Evolutionary conservation across 2,888 invertebrate genomes (phyloP).

Genomic region (Gastracanthus pulcherrimus): DNA sequence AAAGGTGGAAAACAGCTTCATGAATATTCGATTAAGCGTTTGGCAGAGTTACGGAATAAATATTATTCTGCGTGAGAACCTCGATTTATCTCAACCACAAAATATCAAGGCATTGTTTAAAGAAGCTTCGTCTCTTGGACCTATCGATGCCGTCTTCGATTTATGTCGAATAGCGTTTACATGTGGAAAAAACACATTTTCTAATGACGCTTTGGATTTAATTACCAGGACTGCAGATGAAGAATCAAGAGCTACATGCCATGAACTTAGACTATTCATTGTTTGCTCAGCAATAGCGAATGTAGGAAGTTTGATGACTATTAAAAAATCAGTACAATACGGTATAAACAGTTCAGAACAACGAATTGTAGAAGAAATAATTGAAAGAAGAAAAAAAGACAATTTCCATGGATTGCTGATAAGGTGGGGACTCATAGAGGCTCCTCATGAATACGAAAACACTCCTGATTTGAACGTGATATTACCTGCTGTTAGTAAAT

Average conservation of each 20-base stretch:
- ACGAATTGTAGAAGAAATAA: too few relatives aligned
- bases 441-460: not conserved
- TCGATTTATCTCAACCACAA: conserved; percentile 46
- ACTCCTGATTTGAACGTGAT: too few relatives aligned
- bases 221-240: too few relatives aligned
- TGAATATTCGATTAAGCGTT: conserved; percentile 40
- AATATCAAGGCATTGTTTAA: conserved; percentile 53
- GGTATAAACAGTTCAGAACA: conserved; percentile 28
- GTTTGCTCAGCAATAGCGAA: conserved; percentile 43
- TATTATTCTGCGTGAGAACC: conserved; percentile 39
- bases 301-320: not conserved
- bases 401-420: conserved; percentile 50
- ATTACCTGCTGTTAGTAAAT: too few relatives aligned
- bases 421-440: conserved; percentile 29
- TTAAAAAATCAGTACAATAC: not conserved
- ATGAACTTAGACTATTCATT: conserved; percentile 51
- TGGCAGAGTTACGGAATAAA: conserved; percentile 55
- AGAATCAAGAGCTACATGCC: conserved; percentile 46
- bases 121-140: conserved; percentile 49
- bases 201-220: not conserved
- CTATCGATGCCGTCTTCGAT: conserved; percentile 59
- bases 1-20: conserved; percentile 34
- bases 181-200: not conserved
- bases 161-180: conserved; percentile 35
- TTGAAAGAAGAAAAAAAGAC: conserved; percentile 45